Evolutionary conservation across 1,140 invertebrate genomes (phyloP), one percentile per base, ranked within the genome.

Genomic region (Saccostrea echinata): DNA sequence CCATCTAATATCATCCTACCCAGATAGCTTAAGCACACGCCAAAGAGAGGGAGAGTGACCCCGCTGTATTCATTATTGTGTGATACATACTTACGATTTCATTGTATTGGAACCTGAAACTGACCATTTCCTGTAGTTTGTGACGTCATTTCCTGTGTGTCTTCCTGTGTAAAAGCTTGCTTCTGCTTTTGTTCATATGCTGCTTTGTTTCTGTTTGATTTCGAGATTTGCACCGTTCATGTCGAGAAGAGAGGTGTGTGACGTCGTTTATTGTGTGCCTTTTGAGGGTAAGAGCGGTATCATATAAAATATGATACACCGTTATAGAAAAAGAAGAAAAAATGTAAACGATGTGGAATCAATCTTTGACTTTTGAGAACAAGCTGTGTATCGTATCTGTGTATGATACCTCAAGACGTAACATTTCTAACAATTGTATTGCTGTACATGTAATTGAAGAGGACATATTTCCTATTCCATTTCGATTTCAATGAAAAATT

Each of bases 101-200:
- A 76, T 76, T 33, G 68, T n/a, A 61, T 33, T 76, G 68, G 30
- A 76, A 76, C 68, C 68, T 76, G 30, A 30, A 76, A 76, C 68
- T 33, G 68, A 76, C 68, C 68, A 76, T 3, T 76, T 33, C 68
- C 68, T 76, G 24, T 76, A 76, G 1, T 76, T 76, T 76, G 68
- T 76, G 68, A 76, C 68, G 68, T 76, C 68, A 76, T 76, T 76
- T 76, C 68, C 68, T 76, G 68, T 71, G 64, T 76, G 68, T 76
- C 68, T 76, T 16, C 30, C 1, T 76, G 30, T 76, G 68, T 64
- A n/a, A 21, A 61, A 27, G 68, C 68, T 76, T 76, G 68, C 68
- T 76, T 76, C 68, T 76, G 68, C 68, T 76, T 76, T 43, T 76
- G 16, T 76, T 30, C 27, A 13, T 76, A 76, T 33, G 68, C 68